Evolutionary conservation across 2,888 invertebrate genomes (phyloP).

Genomic region (Phaonia tiefii): DNA sequence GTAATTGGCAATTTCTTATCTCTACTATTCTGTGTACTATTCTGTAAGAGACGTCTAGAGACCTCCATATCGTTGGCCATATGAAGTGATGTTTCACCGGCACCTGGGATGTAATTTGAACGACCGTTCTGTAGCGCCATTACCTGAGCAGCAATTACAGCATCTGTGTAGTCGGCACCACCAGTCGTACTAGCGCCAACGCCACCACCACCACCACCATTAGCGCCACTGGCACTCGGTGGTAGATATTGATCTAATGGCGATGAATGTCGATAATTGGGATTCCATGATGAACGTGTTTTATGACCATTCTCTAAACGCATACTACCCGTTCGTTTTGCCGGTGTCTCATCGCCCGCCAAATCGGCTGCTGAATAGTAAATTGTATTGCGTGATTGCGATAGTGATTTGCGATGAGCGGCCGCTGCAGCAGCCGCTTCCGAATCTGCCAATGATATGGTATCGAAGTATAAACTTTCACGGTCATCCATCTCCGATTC

Average conservation of each 20-base stretch:
- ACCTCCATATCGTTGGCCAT: constrained; percentile 80
- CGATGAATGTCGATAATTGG: constrained; percentile 76
- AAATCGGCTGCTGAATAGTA: constrained; percentile 84
- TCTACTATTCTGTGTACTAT: constrained; percentile 79
- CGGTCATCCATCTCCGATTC: constrained; percentile 80
- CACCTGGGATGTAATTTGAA: constrained; percentile 63
- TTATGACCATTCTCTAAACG: constrained; percentile 71
- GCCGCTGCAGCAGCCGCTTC: constrained; percentile 78
- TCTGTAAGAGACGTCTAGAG: constrained; percentile 81
- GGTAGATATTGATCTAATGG: constrained; percentile 77
- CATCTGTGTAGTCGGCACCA: constrained; percentile 72
- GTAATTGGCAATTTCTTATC: constrained; percentile 82
- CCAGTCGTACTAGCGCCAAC: constrained; percentile 67
- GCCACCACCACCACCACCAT: constrained; percentile 46
- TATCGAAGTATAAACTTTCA: constrained; percentile 80
- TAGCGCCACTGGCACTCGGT: constrained; percentile 58
- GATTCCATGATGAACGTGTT: constrained; percentile 69
- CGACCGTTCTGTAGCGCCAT: constrained; percentile 74
- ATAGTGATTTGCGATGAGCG: constrained; percentile 80
- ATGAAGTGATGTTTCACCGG: constrained; percentile 66
- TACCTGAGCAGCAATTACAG: constrained; percentile 74
- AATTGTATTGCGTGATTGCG: constrained; percentile 83
- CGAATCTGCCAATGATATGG: constrained; percentile 79
- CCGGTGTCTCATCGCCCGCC: constrained; percentile 75
- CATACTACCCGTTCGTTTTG: constrained; percentile 72